Evolutionary conservation across 2,888 invertebrate genomes (phyloP), one percentile per base, ranked within the genome.

Genomic region (Ganaspis brasiliensis): DNA sequence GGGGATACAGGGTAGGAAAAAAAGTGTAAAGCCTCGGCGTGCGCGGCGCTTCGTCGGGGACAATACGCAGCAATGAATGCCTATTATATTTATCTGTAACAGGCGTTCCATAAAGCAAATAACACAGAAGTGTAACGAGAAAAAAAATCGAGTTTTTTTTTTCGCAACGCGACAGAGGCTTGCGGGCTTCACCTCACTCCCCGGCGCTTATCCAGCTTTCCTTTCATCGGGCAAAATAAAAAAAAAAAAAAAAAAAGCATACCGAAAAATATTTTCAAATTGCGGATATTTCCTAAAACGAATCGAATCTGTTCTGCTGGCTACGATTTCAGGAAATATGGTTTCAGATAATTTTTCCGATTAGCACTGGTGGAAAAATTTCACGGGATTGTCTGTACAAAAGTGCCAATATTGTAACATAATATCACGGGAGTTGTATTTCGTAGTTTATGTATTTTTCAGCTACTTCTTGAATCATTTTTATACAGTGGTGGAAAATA

Each of bases 41-140:
- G 86, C 85, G 83, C 86, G 88, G 87, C 88, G 90, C 89, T 90
- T 90, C 91, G 89, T 88, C 87, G 87, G 86, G 89, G 87, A 91
- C 91, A 91, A 91, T 91, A 88, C 89, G 90, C 86, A 86, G 87
- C 89, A 88, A 90, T 91, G 91, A 91, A 91, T 91, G 90, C 91
- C 91, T 90, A 91, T 91, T 91, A 91, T 91, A 91, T 91, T 91
- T 91, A 91, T 91, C 89, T 91, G 90, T 90, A 91, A 91, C 91
- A 91, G 90, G 90, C 91, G 91, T 90, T 91, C 88, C 90, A 90
- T 90, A 91, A 90, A 90, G 90, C 91, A 91, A 91, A 91, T 91
- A 91, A 57, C 56, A 78, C 76, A 76, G 75, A 80, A 80, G 78
- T 78, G 76, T 80, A 80, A 80, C 80, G 80, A 80, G 78, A 80